phyloP scores from a whole-genome alignment of 1,140 invertebrate species.

The Drosophila neocordata region DNA sequence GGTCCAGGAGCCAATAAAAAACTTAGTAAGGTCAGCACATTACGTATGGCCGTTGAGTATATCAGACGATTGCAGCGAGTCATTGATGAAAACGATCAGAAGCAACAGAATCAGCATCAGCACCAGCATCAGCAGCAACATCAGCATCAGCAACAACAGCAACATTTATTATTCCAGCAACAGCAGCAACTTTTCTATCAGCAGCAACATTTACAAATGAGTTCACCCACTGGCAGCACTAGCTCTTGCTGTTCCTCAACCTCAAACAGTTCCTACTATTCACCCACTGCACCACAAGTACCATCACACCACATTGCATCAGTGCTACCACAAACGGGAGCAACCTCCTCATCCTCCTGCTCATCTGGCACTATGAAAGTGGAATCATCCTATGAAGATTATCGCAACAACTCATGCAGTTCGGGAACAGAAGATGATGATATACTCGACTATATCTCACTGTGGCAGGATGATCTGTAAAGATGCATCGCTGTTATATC shows the following conservation, averaged over 20 bases:
- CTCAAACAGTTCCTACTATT: background rate
- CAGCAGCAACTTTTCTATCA: conserved; percentile 12
- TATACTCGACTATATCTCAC: conserved; percentile 93
- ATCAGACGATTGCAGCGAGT: conserved; percentile 93
- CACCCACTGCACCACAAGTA: background rate
- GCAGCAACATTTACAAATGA: conserved; percentile 21
- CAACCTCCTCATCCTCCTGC: background rate
- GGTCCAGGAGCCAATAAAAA: conserved; percentile 89
- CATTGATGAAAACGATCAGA: conserved; percentile 83
- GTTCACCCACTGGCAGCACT: conserved; percentile 31
- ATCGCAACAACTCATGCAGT: conserved; percentile 71
- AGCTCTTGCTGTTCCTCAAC: conserved; percentile 15
- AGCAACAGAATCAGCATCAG: conserved; percentile 47
- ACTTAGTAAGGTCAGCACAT: conserved; percentile 97
- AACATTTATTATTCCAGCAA: conserved; percentile 15
- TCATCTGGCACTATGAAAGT: conserved; percentile 26
- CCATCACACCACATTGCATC: too few relatives aligned
- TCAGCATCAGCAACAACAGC: conserved; percentile 27
- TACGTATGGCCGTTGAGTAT: conserved; percentile 96
- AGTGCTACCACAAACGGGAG: conserved; percentile 4
- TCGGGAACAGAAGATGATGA: conserved; percentile 91
- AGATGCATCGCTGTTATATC: too few relatives aligned
- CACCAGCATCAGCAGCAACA: conserved; percentile 49
- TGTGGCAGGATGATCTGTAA: conserved; percentile 88
- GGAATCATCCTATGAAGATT: conserved; percentile 64